Base-by-base conservation (phyloP, 2,888 invertebrate species). In the Geotrupes spiniger region DNA sequence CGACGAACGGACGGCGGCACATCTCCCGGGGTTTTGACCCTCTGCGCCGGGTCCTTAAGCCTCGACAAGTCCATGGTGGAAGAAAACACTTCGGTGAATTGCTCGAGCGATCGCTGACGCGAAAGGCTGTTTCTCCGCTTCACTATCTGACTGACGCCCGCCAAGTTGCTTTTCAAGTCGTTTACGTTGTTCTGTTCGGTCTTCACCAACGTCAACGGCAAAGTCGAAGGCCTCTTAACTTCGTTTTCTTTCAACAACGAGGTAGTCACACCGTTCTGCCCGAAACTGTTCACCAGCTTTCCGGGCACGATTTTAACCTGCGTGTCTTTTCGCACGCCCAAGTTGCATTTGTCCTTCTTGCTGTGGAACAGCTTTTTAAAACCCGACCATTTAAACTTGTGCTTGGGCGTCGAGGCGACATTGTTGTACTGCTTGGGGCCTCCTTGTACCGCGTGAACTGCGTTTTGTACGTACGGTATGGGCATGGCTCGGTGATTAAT, bases 1-100 rank as follows among this genome's bases (percentile, higher is more conserved):
- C 84, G 80, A 9, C 89, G 70, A 1, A 89, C 85, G 0, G 89
- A 88, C 0, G 87, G 85, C 0, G 89, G 89, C 16, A 89, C 78
- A 68, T 90, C 90, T 0, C 89, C 89, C 0, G 90, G 89, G 0
- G 89, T 90, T 64, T 90, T 89, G 1, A 89, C 85, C 39, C 89
- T 77, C 37, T 84, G 84, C 12, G 87, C 84, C 0, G 88, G 87
- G 70, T 89, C 87, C 53, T 85, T 80, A 39, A 89, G 66, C 43
- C 82, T 76, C 2, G 79, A 77, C n/a, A 82, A 63, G 62, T 84
- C 87, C 0, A 82, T 82, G 0, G 82, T 81, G 0, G 82, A 81
- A 6, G 84, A 80, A 60, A 89, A 89, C 2, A 89, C 81, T 61
- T 88, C 86, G 45, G 82, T 83, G 42, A 89, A 88, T 40, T 87